Percentiles rank a stretch among this genome's conserved stretches.
These are phyloP conservation scores for Thamnophis elegans DNA, from an alignment of 2,797 vertebrate species.

Conservation along the genomic window DNA sequence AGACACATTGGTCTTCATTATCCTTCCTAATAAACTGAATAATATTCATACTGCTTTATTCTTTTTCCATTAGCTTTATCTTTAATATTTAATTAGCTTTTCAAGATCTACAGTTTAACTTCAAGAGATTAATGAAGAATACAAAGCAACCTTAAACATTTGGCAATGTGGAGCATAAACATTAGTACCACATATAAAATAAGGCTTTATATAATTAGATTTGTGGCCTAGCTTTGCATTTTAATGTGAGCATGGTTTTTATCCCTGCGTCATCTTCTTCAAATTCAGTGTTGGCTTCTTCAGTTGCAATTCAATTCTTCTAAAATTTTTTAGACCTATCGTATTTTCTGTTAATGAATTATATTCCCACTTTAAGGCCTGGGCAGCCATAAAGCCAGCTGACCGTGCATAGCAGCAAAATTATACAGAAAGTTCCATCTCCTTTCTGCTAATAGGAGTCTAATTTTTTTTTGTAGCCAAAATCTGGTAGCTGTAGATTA, in stretches of 20 bases:
- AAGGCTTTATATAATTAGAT: conserved; percentile 38
- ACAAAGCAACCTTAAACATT: conserved; percentile 46
- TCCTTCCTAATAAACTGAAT: conserved; percentile 3
- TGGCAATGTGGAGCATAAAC: conserved; percentile 20
- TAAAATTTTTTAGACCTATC: not conserved
- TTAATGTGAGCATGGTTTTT: conserved; percentile 47
- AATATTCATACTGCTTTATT: conserved; percentile 41
- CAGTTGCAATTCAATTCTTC: conserved; percentile 18
- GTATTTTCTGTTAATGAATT: conserved; percentile 4
- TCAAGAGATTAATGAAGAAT: conserved; percentile 30
- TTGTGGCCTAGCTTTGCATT: conserved; percentile 51
- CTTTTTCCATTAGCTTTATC: conserved; percentile 27
- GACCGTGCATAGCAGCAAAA: not conserved
- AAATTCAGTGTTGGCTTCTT: conserved; percentile 43
- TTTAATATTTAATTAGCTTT: conserved; percentile 40
- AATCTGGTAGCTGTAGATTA: not conserved
- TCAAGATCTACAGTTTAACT: conserved; percentile 34
- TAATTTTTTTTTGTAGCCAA: not conserved
- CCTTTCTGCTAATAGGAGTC: not conserved
- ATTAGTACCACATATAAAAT: conserved; percentile 35
- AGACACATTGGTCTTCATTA: conserved; percentile 38
- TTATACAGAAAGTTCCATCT: not conserved
- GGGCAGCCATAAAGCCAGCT: not conserved
- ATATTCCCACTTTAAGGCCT: not conserved
- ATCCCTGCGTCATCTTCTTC: conserved; percentile 43